Base-by-base conservation (phyloP, 2,113 vertebrate genomes). In the Petrocephalus zakoni region DNA sequence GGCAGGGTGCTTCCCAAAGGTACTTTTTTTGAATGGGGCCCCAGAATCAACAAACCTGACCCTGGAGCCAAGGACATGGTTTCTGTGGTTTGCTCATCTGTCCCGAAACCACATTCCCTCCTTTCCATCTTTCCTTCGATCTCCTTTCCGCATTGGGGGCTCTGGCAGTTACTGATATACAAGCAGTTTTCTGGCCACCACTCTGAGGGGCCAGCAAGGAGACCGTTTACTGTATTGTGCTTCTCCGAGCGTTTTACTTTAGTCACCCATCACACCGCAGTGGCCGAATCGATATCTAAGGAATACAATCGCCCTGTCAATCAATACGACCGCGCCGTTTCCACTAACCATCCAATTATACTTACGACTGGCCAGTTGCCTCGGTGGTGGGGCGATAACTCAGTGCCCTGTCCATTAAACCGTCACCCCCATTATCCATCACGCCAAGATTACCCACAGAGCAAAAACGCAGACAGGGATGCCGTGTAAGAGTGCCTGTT, bases 331-430 rank as follows among this genome's bases (percentile, higher is more conserved):
- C 25, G 0, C 84, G 25, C 47, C 52, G 52, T 55, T 86, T 55
- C n/a, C 52, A 13, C 25, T 55, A 86, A 56, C 84, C 84, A 55
- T 55, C 52, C 52, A 86, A 86, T 86, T 86, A 86, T 34, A 55
- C 84, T 19, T 55, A 86, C 6, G 15, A 55, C 51, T 17, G 13
- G 22, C 84, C 29, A 17, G n/a, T 13, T 34, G 51, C 25, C 52
- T 55, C 6, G 5, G 19, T 19, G 52, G n/a, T 49, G 25, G 52
- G 2, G 0, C 7, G 52, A 86, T 86, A 86, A 86, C 84, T 86
- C 84, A 55, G 52, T 37, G 84, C 84, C 84, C 52, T 2, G 51
- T 56, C 49, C 52, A 86, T 86, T 56, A 86, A 86, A 86, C 84
- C 52, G 11, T 56, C 29, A 56, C 52, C 29, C 25, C 52, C 7